A percentile compares a stretch with the other conserved stretches of the same genome.
Conservation (phyloP, 2,113 vertebrate genomes). For the Myotis davidii region DNA sequence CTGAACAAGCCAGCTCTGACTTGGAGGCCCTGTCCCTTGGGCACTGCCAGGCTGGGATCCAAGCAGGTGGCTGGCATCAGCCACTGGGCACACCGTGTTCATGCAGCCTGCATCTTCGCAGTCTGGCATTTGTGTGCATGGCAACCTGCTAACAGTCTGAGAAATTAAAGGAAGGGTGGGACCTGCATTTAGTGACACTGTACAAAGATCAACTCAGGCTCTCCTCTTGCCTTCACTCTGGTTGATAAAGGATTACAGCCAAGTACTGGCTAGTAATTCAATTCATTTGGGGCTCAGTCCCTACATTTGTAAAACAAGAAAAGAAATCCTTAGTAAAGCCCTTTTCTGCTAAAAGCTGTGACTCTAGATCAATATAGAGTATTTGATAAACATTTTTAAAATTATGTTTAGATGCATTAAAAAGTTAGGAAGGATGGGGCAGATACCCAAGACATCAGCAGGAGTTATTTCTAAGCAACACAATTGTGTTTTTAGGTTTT, state of each 20-base stretch:
- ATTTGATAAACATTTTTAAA: not conserved
- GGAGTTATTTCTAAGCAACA: not conserved
- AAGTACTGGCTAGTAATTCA: not conserved
- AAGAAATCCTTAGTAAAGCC: not conserved
- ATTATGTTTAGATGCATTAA: not conserved
- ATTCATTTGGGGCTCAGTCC: not conserved
- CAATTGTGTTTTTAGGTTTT: not conserved
- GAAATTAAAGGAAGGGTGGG: not conserved
- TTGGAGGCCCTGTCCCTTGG: not conserved
- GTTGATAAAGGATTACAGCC: not conserved
- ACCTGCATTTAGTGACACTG: not conserved
- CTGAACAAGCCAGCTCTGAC: slow-evolving; percentile 2
- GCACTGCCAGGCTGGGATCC: not conserved
- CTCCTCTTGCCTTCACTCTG: not conserved
- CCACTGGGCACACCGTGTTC: slow-evolving; percentile 12
- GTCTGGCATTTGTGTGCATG: not conserved
- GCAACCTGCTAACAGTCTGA: slow-evolving; percentile 31
- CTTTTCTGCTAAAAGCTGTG: not conserved
- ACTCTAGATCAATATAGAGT: not conserved
- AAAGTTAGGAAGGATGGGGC: not conserved
- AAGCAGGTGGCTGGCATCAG: not conserved
- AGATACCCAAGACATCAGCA: not conserved
- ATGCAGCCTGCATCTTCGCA: not conserved
- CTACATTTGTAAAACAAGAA: not conserved
- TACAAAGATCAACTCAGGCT: not conserved